These are phyloP conservation scores for Malurus splendens DNA, from an alignment of 2,797 vertebrate species.

Conservation along the genomic window DNA sequence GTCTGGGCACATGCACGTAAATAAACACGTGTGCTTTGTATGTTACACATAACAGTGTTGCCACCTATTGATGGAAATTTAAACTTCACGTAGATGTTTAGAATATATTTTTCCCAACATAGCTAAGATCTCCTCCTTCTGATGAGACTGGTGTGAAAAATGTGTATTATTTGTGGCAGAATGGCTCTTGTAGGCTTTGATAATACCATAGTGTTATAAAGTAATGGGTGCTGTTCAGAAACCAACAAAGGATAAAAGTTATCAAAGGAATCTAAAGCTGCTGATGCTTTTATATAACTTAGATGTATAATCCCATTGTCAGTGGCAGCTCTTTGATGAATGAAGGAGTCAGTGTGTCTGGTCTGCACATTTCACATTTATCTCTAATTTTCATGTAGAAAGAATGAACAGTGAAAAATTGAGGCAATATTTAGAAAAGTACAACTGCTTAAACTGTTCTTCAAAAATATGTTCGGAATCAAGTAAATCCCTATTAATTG, in stretches of 20 bases:
- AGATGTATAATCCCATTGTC: neutral
- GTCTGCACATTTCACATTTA: neutral
- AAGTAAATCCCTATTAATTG: neutral
- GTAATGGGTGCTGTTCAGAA: neutral
- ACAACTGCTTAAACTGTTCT: neutral
- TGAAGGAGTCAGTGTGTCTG: neutral
- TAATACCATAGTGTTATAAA: neutral
- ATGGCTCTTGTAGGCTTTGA: neutral
- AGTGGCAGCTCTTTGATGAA: neutral
- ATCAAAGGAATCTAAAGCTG: neutral
- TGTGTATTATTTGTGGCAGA: neutral
- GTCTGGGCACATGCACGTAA: neutral
- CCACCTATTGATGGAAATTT: conserved; percentile 44
- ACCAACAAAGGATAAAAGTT: neutral
- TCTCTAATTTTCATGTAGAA: neutral
- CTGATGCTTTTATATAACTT: neutral
- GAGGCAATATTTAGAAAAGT: neutral
- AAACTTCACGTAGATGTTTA: neutral
- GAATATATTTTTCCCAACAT: neutral
- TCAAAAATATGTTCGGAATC: neutral
- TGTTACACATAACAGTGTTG: conserved; percentile 30
- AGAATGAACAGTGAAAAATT: neutral
- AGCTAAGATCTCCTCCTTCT: neutral
- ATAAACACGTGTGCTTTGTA: fast-evolving
- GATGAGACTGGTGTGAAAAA: neutral